Evolutionary conservation across 1,140 invertebrate genomes (phyloP), one percentile per base, ranked within the genome.

Genomic region (Idris sp.): DNA sequence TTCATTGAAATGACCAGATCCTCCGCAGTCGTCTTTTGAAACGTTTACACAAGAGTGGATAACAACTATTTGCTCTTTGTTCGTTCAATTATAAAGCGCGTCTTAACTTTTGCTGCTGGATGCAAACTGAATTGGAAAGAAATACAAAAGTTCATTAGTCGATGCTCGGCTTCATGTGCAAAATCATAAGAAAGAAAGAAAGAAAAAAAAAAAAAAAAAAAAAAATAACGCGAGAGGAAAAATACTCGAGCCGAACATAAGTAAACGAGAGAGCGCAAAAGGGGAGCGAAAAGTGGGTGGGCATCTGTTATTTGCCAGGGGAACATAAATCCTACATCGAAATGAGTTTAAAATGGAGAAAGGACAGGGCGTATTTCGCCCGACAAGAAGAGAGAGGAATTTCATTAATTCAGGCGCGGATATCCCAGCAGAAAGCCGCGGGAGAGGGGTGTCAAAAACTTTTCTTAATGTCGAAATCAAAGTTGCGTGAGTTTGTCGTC

Each of bases 321-420:
- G 64, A 56, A 73, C 59, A 74, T 78, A 75, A 76, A 78, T 78
- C 71, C 74, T 65, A 74, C 64, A 77, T 74, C 74, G 67, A 79
- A 78, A 73, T 73, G 62, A 68, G 62, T 76, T 73, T 73, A 69
- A 69, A 64, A 76, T 73, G 41, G 51, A 36, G 30, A 26, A 28
- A 25, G 49, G 49, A 28, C 15, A 43, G 46, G 41, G 77, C 35
- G 72, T 82, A 81, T 81, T 84, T 82, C 80, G n/a, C 62, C 74
- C 76, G 73, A 79, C 78, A 77, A 61, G n/a, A n/a, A 64, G 68
- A 77, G 76, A 82, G 80, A 80, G 77, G 79, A 85, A 84, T 84
- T 80, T 81, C 80, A 84, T 83, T 85, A 85, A 84, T 85, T 83
- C 79, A 49, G 38, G 14, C 49, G 74, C 33, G 49, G 53, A 44